Conservation (phyloP, 2,797 vertebrate species). For the Scarus forsteni region DNA sequence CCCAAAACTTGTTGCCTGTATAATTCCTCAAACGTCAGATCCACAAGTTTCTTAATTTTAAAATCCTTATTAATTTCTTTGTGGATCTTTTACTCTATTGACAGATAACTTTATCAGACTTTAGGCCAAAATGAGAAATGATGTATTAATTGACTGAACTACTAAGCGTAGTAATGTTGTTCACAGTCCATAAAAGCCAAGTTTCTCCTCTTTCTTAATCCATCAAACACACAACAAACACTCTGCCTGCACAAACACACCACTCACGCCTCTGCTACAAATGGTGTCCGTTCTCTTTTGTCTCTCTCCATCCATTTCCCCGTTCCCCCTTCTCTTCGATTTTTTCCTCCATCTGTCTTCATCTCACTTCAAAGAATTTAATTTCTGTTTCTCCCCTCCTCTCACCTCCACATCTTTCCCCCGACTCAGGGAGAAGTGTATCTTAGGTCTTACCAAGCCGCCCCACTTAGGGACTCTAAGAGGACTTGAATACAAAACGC, state of each 20-base stretch:
- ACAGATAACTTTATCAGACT: neutral
- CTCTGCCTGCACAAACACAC: slow-evolving; percentile 4
- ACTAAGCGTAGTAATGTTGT: neutral
- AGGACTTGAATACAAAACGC: slow-evolving; percentile 49
- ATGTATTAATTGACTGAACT: neutral
- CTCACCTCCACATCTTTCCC: slow-evolving; percentile 17
- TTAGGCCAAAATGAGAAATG: neutral
- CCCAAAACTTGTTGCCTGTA: too few relatives aligned
- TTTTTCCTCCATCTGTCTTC: slow-evolving; percentile 16
- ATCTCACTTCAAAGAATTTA: slow-evolving; percentile 31
- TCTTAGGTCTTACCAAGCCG: slow-evolving; percentile 38
- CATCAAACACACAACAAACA: slow-evolving; percentile 3
- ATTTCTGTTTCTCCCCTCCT: slow-evolving; percentile 23
- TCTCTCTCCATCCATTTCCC: slow-evolving; percentile 8
- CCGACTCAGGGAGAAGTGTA: slow-evolving; percentile 2
- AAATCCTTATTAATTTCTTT: neutral
- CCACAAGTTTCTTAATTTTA: neutral
- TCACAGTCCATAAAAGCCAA: neutral
- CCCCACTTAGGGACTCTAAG: slow-evolving; percentile 57
- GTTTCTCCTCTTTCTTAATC: neutral
- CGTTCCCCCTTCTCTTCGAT: slow-evolving; percentile 3
- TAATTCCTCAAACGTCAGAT: neutral
- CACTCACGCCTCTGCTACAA: neutral
- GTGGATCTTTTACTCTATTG: neutral
- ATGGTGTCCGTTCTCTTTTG: neutral